phyloP scores from a whole-genome alignment of 1,140 invertebrate species.

The Drosophila baimaii region DNA sequence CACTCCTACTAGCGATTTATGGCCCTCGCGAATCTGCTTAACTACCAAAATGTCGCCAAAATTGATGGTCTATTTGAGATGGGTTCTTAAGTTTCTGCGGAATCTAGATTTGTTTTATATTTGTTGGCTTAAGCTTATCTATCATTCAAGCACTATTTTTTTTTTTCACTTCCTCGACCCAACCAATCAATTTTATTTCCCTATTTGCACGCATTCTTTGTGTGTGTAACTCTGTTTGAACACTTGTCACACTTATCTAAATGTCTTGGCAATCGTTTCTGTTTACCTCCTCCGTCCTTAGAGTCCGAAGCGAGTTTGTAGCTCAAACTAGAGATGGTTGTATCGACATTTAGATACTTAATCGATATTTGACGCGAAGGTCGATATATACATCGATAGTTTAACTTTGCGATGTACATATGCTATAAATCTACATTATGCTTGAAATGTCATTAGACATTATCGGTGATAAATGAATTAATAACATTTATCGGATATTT shows the following conservation, averaged over 20 bases:
- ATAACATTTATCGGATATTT: no score
- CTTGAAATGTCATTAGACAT: no score
- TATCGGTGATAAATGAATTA: no score
- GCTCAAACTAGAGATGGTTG: no score
- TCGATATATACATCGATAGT: no score
- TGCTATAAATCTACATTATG: no score
- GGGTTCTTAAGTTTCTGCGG: constrained; percentile 23
- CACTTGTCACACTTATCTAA: constrained; percentile 66
- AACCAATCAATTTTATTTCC: constrained; percentile 59
- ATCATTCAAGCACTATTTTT: constrained; percentile 1
- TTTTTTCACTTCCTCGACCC: constrained; percentile 2
- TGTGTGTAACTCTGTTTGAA: constrained; percentile 32
- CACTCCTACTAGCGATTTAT: constrained; percentile 23
- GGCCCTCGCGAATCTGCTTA: constrained; percentile 8
- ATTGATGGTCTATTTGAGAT: constrained; percentile 11
- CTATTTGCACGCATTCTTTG: constrained; percentile 42
- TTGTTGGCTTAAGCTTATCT: constrained; percentile 8
- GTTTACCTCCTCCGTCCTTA: constrained; percentile 14
- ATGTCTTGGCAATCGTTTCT: constrained; percentile 59
- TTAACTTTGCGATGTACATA: no score
- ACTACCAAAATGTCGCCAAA: constrained; percentile 35
- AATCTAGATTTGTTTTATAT: constrained; percentile 25
- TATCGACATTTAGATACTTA: no score
- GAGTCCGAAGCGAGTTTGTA: constrained; percentile 5
- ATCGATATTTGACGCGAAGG: no score